Percentiles rank a stretch among this genome's conserved stretches.
Evolutionary conservation across 2,888 invertebrate genomes (phyloP).

Genomic region (Diarsia mendica): DNA sequence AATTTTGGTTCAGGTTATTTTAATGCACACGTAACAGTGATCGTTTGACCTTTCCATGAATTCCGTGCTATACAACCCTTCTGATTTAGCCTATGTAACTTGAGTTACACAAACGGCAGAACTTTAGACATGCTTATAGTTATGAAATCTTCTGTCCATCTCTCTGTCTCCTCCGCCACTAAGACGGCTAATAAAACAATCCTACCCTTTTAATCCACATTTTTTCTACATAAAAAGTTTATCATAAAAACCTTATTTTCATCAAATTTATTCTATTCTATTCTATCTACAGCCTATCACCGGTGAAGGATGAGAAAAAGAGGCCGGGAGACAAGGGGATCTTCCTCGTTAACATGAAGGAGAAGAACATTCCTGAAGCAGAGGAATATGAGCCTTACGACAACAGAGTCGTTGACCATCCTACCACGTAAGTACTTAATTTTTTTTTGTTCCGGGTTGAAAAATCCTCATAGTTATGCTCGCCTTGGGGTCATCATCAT

Average conservation of each 20-base stretch:
- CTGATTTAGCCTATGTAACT: background rate
- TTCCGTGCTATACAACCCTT: background rate
- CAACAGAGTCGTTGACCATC: conserved; percentile 92
- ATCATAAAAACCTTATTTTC: background rate
- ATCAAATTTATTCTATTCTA: too few relatives aligned
- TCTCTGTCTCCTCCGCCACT: too few relatives aligned
- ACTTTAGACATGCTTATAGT: background rate
- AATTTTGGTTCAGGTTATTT: background rate
- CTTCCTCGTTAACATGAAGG: conserved; percentile 86
- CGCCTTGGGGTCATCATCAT: too few relatives aligned
- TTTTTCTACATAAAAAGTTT: background rate
- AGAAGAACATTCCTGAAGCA: conserved; percentile 87
- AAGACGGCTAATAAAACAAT: too few relatives aligned
- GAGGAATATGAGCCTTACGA: conserved; percentile 93
- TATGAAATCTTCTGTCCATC: background rate
- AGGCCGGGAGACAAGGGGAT: conserved; percentile 82
- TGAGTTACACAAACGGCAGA: background rate
- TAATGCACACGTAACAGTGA: background rate
- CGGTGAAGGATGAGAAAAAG: conserved; percentile 84
- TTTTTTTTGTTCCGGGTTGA: too few relatives aligned
- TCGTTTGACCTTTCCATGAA: conserved; percentile 10
- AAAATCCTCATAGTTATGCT: too few relatives aligned
- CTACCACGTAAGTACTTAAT: conserved; percentile 92
- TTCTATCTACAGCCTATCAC: conserved; percentile 85
- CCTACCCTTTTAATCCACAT: accelerated